Percentiles rank a stretch among this genome's conserved stretches.
These are phyloP conservation scores for Babylonia areolata DNA, from an alignment of 1,140 invertebrate genomes.

Conservation along the genomic window DNA sequence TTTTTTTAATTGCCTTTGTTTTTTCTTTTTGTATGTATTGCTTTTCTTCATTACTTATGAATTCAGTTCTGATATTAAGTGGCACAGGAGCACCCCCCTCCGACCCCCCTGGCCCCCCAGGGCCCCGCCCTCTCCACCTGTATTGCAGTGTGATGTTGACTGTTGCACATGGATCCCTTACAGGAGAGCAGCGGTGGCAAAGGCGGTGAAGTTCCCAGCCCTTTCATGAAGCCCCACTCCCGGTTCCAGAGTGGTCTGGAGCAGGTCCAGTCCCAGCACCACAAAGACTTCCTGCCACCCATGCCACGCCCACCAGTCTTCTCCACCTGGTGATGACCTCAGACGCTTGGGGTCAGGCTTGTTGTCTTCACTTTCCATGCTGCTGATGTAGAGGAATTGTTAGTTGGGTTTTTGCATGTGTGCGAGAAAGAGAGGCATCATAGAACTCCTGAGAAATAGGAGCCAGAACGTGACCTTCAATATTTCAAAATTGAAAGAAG, in stretches of 20 bases:
- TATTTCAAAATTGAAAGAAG: not conserved
- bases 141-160: too few species aligned
- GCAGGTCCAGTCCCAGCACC: slow-evolving; percentile 72
- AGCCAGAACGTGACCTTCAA: not conserved
- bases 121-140: too few species aligned
- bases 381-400: not conserved
- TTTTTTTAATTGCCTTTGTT: too few species aligned
- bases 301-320: slow-evolving; percentile 72
- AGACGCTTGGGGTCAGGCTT: too few species aligned
- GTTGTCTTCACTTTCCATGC: not conserved
- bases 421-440: too few species aligned
- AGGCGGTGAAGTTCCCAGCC: slow-evolving; percentile 64
- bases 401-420: not conserved
- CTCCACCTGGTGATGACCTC: slow-evolving; percentile 25
- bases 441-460: too few species aligned
- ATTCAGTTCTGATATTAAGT: too few species aligned
- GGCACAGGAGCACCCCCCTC: too few species aligned
- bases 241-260: slow-evolving; percentile 65
- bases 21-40: too few species aligned
- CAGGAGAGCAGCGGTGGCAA: slow-evolving; percentile 29
- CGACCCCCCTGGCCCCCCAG: too few species aligned
- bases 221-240: slow-evolving; percentile 70
- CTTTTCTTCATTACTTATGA: too few species aligned
- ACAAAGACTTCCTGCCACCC: slow-evolving; percentile 68
- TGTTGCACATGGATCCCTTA: too few species aligned